Conservation (phyloP, 2,888 invertebrate genomes). For the Sphecodes monilicornis region DNA sequence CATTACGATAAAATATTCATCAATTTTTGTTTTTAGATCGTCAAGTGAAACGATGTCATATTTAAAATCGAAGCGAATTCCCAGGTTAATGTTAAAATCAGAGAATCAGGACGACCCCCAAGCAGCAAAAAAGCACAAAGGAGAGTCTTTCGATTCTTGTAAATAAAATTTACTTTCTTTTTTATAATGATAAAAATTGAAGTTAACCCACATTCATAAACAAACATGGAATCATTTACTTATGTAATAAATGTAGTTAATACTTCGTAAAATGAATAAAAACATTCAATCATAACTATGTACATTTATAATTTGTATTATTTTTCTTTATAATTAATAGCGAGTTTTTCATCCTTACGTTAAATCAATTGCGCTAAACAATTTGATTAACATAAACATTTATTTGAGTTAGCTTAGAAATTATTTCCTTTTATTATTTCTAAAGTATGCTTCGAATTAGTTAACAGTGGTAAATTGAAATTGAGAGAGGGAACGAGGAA, state of each 20-base stretch:
- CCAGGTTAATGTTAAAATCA: slow-evolving; percentile 78
- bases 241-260: slow-evolving; percentile 83
- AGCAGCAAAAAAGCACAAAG: slow-evolving; percentile 81
- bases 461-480: background rate
- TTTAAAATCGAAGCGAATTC: slow-evolving; percentile 80
- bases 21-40: slow-evolving; percentile 69
- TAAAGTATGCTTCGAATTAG: background rate
- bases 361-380: background rate
- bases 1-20: slow-evolving; percentile 6
- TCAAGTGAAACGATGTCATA: slow-evolving; percentile 78
- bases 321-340: background rate
- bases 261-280: slow-evolving; percentile 82
- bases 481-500: too few species aligned
- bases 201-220: slow-evolving; percentile 63
- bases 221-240: slow-evolving; percentile 74
- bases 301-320: slow-evolving; percentile 7
- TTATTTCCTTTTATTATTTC: background rate
- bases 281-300: slow-evolving; percentile 63
- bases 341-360: background rate
- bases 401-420: background rate
- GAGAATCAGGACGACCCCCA: slow-evolving; percentile 76
- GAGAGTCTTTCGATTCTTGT: slow-evolving; percentile 81
- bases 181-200: slow-evolving; percentile 69
- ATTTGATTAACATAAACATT: background rate
- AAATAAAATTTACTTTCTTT: slow-evolving; percentile 81